Percentiles rank a stretch among this genome's conserved stretches.
Evolutionary conservation across 64 coral and sea anemone genomes (phyloP).

Genomic region (Acropora tenuis): DNA sequence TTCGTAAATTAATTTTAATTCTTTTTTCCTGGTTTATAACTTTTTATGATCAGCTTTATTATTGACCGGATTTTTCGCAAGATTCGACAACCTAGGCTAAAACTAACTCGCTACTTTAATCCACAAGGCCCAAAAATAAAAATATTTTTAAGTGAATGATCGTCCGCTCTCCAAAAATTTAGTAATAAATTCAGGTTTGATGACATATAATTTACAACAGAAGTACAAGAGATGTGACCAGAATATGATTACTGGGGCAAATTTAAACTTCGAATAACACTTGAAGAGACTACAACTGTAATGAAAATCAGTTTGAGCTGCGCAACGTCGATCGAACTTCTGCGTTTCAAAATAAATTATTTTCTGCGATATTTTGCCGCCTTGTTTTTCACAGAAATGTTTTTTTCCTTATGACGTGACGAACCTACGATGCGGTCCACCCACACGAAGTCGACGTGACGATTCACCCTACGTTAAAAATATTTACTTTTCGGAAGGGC

Average conservation of each 20-base stretch:
- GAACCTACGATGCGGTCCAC: background rate
- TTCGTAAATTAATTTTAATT: background rate
- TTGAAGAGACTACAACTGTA: background rate
- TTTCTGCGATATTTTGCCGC: background rate
- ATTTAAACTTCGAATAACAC: background rate
- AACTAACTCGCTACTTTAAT: background rate
- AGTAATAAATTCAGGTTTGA: background rate
- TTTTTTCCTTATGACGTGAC: background rate
- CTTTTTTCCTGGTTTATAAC: background rate
- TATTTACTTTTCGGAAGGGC: conserved; percentile 18
- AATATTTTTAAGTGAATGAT: background rate
- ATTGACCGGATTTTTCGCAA: background rate
- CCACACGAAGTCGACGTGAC: conserved; percentile 10
- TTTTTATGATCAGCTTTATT: background rate
- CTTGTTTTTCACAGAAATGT: no score
- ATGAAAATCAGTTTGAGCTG: background rate
- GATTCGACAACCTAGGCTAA: no score
- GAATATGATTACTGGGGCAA: background rate
- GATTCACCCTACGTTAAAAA: background rate
- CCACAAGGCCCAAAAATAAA: no score
- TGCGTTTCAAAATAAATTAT: background rate
- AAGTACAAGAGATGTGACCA: background rate
- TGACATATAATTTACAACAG: background rate
- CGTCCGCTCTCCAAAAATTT: background rate
- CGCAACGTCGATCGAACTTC: background rate